A percentile compares a stretch with the other conserved stretches of the same genome.
Evolutionary conservation across 1,140 invertebrate genomes (phyloP).

Genomic region (Nephila pilipes): DNA sequence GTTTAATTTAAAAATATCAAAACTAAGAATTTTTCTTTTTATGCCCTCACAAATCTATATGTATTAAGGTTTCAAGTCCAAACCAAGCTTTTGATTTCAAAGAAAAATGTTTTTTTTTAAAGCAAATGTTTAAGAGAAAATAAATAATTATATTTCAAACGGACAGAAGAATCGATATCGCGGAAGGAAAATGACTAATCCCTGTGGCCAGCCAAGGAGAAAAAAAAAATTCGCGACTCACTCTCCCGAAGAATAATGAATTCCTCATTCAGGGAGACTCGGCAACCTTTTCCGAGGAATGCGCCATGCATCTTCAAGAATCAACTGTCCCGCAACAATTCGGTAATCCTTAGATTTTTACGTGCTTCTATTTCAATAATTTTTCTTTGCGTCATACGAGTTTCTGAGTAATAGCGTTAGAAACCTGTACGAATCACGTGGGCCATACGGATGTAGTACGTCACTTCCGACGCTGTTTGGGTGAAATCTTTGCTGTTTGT

Average conservation of each 20-base stretch:
- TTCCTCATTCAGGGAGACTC: background rate
- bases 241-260: background rate
- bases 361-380: slow-evolving; percentile 31
- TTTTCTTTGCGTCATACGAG: slow-evolving; percentile 49
- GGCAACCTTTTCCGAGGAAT: slow-evolving; percentile 21
- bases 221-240: background rate
- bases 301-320: background rate
- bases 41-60: too few species aligned
- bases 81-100: too few species aligned
- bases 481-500: slow-evolving; percentile 11
- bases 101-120: too few species aligned
- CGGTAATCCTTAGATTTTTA: background rate
- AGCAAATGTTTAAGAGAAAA: too few species aligned
- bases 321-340: slow-evolving; percentile 30
- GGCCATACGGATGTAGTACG: background rate
- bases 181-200: background rate
- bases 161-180: background rate
- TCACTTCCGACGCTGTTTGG: slow-evolving; percentile 55
- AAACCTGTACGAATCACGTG: slow-evolving; percentile 57
- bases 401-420: slow-evolving; percentile 26
- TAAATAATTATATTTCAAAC: background rate
- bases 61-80: too few species aligned
- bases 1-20: too few species aligned
- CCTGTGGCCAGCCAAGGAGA: background rate
- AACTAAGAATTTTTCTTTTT: too few species aligned